Evolutionary conservation across 1,140 invertebrate genomes (phyloP), one percentile per base, ranked within the genome.

Genomic region (Cotesia chilonis): DNA sequence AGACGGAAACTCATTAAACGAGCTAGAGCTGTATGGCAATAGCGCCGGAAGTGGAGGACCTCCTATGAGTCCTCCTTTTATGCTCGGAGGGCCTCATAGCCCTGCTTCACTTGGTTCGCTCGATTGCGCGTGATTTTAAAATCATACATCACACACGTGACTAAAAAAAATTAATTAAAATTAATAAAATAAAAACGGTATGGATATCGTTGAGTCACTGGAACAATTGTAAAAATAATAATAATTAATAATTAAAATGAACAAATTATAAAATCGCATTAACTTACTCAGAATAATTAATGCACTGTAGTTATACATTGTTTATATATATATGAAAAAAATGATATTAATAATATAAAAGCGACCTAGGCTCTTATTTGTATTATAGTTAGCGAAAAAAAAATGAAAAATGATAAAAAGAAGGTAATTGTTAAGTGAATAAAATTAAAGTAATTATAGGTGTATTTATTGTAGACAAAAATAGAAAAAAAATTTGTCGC

Each of bases 11-110:
- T 84, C 82, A 60, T 79, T 87, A 52, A 81, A 81, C 68, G 86
- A 87, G 65, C 81, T 87, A 54, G 86, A 87, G 73, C 80, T 87
- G 37, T 87, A 87, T 67, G 84, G 85, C 51, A 85, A 84, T 78
- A 85, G 84, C 76, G 83, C 82, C 55, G 85, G 86, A 73, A 85
- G 84, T 71, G 84, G 84, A 63, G 84, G 84, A 20, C 82, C 85
- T 66, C 84, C 86, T 68, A 84, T 85, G 82, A 86, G 85, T 76
- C 85, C 85, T 68, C 82, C 82, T 66, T 86, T 85, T 74, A 85
- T 86, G 78, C 79, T 86, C 9, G 84, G 81, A 71, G 85, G 84
- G 64, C 81, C 86, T 1, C 85, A 87, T 72, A 87, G 84, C 78
- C 85, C 85, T 17, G 83, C 85, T 68, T 87, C 85, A 59, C 74